Base-by-base conservation (phyloP, 1,140 invertebrate genomes). In the Pygmarrhopalites habei region DNA sequence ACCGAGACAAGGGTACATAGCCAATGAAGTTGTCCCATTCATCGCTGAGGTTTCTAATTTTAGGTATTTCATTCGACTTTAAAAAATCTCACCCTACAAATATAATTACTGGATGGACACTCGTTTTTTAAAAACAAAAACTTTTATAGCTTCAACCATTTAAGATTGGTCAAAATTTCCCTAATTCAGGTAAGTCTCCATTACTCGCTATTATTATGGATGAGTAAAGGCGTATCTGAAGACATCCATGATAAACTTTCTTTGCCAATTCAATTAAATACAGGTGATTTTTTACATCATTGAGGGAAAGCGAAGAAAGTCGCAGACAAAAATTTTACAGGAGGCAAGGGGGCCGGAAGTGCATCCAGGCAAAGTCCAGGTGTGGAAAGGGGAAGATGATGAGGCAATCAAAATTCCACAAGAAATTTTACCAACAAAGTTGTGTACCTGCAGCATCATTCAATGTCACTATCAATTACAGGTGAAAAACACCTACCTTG, bases 1-100 rank as follows among this genome's bases (percentile, higher is more conserved):
- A 12, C 51, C 51, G 17, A 55, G 29, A 32, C 51, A 55, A 55
- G 51, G 51, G 5, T 55, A 7, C 51, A 23, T 55, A 5, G 4
- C 51, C 26, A 55, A 55, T 17, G 51, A 55, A 26, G 21, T 55
- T 23, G 29, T 55, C 17, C 51, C 51, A 5, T 55, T 55, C 51
- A 29, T 4, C 15, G 51, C 29, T 7, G 51, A 55, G 29, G 29
- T 55, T 17, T 55, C 51, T 12, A 55, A 55, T 21, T 55, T 55
- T 55, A 55, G n/a, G n/a, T n/a, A n/a, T n/a, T n/a, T n/a, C n/a
- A n/a, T n/a, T n/a, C n/a, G n/a, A n/a, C n/a, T n/a, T n/a, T n/a
- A n/a, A n/a, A n/a, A n/a, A n/a, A n/a, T n/a, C n/a, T n/a, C n/a
- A n/a, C n/a, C n/a, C n/a, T n/a, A n/a, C n/a, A n/a, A n/a, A n/a